Evolutionary conservation across 2,797 vertebrate species (phyloP).

Genomic region (Bradypus variegatus): DNA sequence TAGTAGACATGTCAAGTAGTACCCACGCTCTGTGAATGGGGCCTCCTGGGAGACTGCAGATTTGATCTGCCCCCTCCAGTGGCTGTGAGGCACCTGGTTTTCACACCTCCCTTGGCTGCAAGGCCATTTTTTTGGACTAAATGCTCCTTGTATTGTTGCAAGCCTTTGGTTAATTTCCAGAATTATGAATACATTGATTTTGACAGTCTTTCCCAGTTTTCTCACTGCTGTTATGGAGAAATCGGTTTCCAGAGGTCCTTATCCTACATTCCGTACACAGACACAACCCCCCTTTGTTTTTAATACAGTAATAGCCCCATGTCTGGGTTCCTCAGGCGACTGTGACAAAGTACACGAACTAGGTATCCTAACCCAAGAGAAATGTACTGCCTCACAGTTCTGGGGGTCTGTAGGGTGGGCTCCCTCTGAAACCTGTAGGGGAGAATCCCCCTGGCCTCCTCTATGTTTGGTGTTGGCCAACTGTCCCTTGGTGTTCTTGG

Average conservation of each 20-base stretch:
- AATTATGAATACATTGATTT: background rate
- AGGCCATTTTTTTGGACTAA: background rate
- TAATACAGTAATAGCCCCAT: background rate
- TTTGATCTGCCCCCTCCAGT: background rate
- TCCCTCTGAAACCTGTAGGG: too few species aligned
- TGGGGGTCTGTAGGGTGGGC: too few species aligned
- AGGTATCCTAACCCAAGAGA: too few species aligned
- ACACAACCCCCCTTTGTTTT: background rate
- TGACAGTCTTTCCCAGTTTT: background rate
- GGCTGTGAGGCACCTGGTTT: background rate
- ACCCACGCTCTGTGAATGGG: background rate
- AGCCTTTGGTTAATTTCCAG: background rate
- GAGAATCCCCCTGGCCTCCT: too few species aligned
- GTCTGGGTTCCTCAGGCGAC: too few species aligned
- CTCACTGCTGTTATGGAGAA: background rate
- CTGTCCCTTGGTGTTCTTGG: too few species aligned
- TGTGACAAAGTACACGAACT: too few species aligned
- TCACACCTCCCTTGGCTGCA: background rate
- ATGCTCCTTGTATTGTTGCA: background rate
- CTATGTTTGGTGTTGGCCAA: too few species aligned
- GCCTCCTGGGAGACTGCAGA: background rate
- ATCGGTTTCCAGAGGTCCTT: background rate
- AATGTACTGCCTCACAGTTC: too few species aligned
- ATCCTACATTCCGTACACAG: background rate
- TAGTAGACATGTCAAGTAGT: background rate